Conservation (phyloP, 1,140 invertebrate species). For the Elymnias hypermnestra region DNA sequence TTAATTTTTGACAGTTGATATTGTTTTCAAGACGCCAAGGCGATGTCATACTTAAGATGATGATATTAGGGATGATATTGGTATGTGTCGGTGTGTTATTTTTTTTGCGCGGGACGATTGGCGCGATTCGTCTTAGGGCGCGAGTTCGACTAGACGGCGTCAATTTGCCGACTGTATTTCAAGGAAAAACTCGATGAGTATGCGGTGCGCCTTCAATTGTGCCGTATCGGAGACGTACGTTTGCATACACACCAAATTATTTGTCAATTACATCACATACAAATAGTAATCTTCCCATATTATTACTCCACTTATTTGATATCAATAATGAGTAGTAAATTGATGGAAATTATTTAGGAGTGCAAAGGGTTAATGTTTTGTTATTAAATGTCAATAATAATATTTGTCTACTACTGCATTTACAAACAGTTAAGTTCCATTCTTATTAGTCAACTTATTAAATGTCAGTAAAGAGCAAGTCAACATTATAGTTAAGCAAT, state of each 20-base stretch:
- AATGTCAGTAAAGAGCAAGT: no score
- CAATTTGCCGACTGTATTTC: conserved; percentile 53
- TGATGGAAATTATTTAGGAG: no score
- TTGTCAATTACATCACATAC: no score
- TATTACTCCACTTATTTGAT: no score
- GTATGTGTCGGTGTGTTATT: conserved; percentile 48
- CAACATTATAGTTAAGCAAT: no score
- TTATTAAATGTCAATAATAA: no score
- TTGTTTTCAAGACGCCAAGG: conserved; percentile 44
- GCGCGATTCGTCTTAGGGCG: conserved; percentile 47
- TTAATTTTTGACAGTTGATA: conserved; percentile 76
- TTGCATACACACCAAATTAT: conserved; percentile 33
- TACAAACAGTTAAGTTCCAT: no score
- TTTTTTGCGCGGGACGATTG: conserved; percentile 71
- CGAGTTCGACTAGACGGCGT: conserved; percentile 47
- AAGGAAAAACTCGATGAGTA: conserved; percentile 61
- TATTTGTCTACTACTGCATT: no score
- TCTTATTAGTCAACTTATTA: no score
- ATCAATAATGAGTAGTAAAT: no score
- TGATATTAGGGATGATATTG: conserved; percentile 51
- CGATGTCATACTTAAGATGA: conserved; percentile 53
- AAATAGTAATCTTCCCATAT: no score
- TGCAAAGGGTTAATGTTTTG: no score
- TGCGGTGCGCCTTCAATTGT: conserved; percentile 24
- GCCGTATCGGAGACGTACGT: conserved; percentile 27